Percentiles rank a stretch among this genome's conserved stretches.
These are phyloP conservation scores for Semicossyphus pulcher DNA, from an alignment of 2,113 vertebrate species.

Conservation along the genomic window DNA sequence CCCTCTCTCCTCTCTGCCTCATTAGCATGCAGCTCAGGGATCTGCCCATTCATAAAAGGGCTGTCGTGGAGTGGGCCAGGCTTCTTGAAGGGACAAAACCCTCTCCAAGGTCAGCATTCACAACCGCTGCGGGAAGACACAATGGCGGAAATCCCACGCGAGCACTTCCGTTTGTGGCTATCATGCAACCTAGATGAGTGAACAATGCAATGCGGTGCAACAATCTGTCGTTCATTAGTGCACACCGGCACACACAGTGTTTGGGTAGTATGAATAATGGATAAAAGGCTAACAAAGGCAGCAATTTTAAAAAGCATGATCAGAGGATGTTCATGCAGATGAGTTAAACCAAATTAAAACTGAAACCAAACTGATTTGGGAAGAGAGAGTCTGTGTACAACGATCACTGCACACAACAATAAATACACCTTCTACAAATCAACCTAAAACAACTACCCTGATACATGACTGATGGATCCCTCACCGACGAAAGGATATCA, in stretches of 20 bases:
- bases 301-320: slow-evolving; percentile 2
- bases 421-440: too few species aligned
- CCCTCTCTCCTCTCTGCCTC: slow-evolving; percentile 25
- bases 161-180: background rate
- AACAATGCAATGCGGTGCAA: slow-evolving; percentile 18
- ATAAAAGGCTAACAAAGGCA: slow-evolving; percentile 25
- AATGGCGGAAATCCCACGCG: slow-evolving; percentile 30
- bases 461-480: too few species aligned
- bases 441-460: too few species aligned
- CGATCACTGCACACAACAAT: too few species aligned
- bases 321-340: slow-evolving; percentile 11
- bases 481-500: too few species aligned
- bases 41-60: slow-evolving; percentile 75
- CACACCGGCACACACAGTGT: background rate
- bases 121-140: slow-evolving; percentile 36
- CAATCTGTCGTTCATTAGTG: slow-evolving; percentile 2
- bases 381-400: slow-evolving; percentile 13
- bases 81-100: slow-evolving; percentile 52
- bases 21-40: slow-evolving; percentile 69
- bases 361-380: background rate
- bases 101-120: slow-evolving; percentile 70
- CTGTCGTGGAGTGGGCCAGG: slow-evolving; percentile 54
- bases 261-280: slow-evolving; percentile 23
- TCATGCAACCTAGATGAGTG: background rate
- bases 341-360: slow-evolving; percentile 21